A percentile compares a stretch with the other conserved stretches of the same genome.
Conservation (phyloP, 2,888 invertebrate genomes). For the Andrena camellia region DNA sequence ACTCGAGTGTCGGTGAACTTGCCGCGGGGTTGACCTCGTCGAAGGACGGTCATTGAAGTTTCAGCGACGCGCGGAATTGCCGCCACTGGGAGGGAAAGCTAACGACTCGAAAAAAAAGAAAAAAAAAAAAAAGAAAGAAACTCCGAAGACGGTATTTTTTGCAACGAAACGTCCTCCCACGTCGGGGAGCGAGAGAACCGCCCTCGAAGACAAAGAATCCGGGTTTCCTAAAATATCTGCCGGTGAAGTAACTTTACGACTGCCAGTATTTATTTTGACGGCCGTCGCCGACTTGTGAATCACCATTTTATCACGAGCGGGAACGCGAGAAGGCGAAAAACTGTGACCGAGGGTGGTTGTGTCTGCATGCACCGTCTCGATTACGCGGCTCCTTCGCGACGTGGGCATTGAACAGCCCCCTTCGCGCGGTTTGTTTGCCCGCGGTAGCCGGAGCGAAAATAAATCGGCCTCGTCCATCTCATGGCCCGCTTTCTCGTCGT, state of each 20-base stretch:
- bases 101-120: neutral
- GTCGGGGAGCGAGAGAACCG: too few species aligned
- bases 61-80: neutral
- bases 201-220: neutral
- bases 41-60: conserved; percentile 46
- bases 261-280: neutral
- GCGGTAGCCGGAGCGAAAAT: conserved; percentile 38
- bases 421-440: conserved; percentile 37
- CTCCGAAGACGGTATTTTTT: neutral
- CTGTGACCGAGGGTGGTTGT: neutral
- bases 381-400: conserved; percentile 19
- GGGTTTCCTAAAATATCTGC: neutral
- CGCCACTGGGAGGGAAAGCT: neutral
- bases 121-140: neutral
- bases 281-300: neutral
- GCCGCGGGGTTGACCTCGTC: conserved; percentile 47
- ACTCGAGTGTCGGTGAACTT: conserved; percentile 50
- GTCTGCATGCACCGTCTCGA: neutral
- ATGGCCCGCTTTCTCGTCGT: conserved; percentile 16
- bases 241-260: conserved; percentile 17
- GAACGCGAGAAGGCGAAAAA: neutral
- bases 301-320: neutral
- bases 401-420: conserved; percentile 50
- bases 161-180: too few species aligned
- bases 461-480: conserved; percentile 29